These are phyloP conservation scores for Eilema griseolum DNA, from an alignment of 2,888 invertebrate genomes.

Conservation along the genomic window DNA sequence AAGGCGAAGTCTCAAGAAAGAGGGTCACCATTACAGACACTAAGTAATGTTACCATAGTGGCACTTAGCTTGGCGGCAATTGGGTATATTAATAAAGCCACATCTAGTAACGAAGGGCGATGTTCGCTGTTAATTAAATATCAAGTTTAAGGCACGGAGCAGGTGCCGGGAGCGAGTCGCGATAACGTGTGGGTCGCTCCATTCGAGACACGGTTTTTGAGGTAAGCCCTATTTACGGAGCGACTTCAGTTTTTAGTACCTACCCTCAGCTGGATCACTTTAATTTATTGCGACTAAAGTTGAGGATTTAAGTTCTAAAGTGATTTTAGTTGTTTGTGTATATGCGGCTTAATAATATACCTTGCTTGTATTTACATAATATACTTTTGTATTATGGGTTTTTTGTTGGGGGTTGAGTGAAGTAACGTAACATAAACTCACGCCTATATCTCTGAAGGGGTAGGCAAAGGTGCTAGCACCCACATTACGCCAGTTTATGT, in stretches of 20 bases:
- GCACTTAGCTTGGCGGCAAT: no score
- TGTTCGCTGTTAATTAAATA: conserved; percentile 75
- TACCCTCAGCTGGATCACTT: conserved; percentile 34
- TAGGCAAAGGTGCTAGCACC: no score
- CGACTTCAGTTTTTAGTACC: conserved; percentile 47
- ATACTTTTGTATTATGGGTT: not conserved
- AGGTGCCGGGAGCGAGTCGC: conserved; percentile 68
- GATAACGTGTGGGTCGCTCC: conserved; percentile 75
- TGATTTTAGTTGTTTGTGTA: conserved; percentile 12
- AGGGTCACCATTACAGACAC: no score
- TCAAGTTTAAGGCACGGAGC: conserved; percentile 72
- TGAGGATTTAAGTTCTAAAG: conserved; percentile 15
- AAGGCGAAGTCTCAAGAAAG: no score
- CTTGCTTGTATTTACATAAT: no score
- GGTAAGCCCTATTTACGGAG: conserved; percentile 75
- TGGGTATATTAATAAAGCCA: conserved; percentile 31
- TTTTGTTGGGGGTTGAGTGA: not conserved
- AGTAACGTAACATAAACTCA: no score
- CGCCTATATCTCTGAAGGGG: no score
- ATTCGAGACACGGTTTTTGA: conserved; percentile 71
- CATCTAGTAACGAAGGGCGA: conserved; percentile 55
- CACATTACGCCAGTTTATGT: no score
- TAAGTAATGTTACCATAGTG: no score
- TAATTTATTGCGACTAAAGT: conserved; percentile 38
- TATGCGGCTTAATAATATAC: not conserved